These are phyloP conservation scores for Aleiodes testaceus DNA, from an alignment of 2,888 invertebrate genomes.

Conservation along the genomic window DNA sequence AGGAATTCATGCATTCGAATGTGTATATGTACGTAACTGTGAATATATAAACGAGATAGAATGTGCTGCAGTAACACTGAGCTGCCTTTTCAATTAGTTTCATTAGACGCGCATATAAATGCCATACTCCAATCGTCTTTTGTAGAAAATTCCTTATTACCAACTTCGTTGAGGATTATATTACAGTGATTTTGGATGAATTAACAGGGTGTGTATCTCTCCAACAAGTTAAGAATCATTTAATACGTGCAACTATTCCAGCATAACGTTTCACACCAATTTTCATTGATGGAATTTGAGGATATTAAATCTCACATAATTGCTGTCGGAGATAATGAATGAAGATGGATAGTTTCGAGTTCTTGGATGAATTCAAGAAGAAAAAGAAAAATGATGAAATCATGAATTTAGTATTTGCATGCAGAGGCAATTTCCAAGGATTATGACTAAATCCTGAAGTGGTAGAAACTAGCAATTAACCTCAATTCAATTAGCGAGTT, in stretches of 20 bases:
- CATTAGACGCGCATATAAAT: slow-evolving; percentile 21
- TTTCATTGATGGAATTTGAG: no score
- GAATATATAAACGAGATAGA: slow-evolving; percentile 25
- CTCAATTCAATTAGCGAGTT: slow-evolving; percentile 23
- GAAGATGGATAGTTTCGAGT: not conserved
- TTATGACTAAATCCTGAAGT: slow-evolving; percentile 24
- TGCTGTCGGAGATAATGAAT: slow-evolving; percentile 1
- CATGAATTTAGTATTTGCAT: slow-evolving; percentile 23
- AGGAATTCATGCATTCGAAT: slow-evolving; percentile 23
- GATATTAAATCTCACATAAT: not conserved
- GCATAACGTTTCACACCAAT: not conserved
- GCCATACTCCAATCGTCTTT: slow-evolving; percentile 21
- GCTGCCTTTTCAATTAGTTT: slow-evolving; percentile 26
- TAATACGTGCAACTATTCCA: slow-evolving; percentile 20
- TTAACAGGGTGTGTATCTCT: not conserved
- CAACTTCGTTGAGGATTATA: slow-evolving; percentile 8
- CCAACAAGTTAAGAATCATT: slow-evolving; percentile 9
- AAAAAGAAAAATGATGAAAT: slow-evolving; percentile 2
- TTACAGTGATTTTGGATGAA: slow-evolving; percentile 21
- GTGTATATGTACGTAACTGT: not conserved
- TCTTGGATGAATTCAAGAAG: not conserved
- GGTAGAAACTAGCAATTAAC: slow-evolving; percentile 24
- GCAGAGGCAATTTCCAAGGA: slow-evolving; percentile 3
- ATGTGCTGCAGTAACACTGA: slow-evolving; percentile 23
- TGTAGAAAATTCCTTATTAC: not conserved